Evolutionary conservation across 2,797 vertebrate genomes (phyloP).

Genomic region (Cephalopachus bancanus): DNA sequence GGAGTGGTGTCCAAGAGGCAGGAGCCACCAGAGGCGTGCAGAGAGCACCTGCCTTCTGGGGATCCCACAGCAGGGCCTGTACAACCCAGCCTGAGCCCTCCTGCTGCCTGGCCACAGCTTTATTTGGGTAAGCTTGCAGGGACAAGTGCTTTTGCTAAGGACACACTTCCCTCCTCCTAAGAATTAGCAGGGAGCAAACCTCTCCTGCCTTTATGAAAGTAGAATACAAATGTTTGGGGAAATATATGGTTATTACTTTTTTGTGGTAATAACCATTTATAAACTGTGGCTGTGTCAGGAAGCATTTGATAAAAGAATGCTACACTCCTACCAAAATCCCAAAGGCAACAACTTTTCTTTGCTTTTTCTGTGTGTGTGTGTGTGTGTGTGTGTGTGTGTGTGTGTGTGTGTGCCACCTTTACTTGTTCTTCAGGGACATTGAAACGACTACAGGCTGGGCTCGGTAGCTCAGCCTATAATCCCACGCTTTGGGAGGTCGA

Average conservation of each 20-base stretch:
- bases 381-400: too few relatives aligned
- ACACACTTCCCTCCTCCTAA: background rate
- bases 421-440: background rate
- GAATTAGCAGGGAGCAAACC: background rate
- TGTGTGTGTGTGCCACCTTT: background rate
- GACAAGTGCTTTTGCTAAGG: background rate
- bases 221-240: slow-evolving; percentile 4
- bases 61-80: background rate
- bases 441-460: too few relatives aligned
- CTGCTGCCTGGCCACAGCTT: background rate
- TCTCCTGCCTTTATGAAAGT: background rate
- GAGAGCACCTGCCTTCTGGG: background rate
- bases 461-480: too few relatives aligned
- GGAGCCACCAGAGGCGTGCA: background rate
- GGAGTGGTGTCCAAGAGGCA: background rate
- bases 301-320: background rate
- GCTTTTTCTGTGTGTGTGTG: background rate
- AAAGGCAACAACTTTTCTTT: background rate
- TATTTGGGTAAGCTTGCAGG: background rate
- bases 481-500: too few relatives aligned
- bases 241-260: background rate
- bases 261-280: background rate
- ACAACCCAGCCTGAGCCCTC: background rate
- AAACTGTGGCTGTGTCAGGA: background rate
- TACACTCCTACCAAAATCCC: background rate